phyloP scores from a whole-genome alignment of 2,113 vertebrate genomes.

The Osmerus eperlanus region DNA sequence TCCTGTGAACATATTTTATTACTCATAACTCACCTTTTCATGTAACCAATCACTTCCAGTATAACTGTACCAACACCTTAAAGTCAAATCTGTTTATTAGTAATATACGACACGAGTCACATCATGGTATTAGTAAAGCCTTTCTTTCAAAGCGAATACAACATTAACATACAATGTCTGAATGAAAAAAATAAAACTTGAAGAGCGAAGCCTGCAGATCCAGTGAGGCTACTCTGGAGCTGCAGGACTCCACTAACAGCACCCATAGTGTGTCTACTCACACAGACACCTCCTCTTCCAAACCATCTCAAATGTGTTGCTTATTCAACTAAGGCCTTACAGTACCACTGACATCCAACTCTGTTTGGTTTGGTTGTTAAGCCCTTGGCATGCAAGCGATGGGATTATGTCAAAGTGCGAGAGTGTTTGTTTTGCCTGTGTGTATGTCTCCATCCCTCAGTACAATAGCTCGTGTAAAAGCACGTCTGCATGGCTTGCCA shows the following conservation, averaged over 20 bases:
- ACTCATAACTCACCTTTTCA: too few relatives aligned
- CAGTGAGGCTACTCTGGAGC: neutral
- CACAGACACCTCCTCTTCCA: neutral
- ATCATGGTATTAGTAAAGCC: constrained; percentile 19
- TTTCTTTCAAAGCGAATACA: neutral
- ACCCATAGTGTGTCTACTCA: neutral
- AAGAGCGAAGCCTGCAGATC: neutral
- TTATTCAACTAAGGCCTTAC: neutral
- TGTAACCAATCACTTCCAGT: too few relatives aligned
- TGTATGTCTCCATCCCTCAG: neutral
- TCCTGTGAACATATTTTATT: too few relatives aligned
- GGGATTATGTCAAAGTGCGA: neutral
- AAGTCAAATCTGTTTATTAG: constrained; percentile 27
- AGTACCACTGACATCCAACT: neutral
- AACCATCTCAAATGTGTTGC: neutral
- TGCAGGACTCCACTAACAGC: neutral
- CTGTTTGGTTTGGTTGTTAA: constrained; percentile 6
- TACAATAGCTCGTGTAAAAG: neutral
- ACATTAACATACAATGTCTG: neutral
- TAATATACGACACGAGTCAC: constrained; percentile 13
- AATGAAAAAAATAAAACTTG: neutral
- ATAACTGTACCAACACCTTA: too few relatives aligned
- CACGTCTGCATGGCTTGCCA: neutral
- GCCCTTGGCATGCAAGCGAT: neutral
- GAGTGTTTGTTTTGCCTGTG: constrained; percentile 7